phyloP scores from a whole-genome alignment of 2,888 invertebrate genomes.

The Bugula neritina region DNA sequence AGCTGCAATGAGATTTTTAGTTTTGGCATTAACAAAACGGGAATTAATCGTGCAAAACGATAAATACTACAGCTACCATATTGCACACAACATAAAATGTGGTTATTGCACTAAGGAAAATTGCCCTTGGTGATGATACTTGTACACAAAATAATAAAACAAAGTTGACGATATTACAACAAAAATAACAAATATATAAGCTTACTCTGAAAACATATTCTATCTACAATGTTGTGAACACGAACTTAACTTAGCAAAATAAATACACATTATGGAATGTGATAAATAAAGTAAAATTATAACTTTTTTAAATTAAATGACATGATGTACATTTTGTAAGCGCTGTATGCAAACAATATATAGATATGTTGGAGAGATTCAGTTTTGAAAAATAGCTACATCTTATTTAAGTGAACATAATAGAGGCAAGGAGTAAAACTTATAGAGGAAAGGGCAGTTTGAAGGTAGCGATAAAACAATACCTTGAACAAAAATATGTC shows the following conservation, averaged over 20 bases:
- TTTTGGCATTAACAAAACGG: not conserved
- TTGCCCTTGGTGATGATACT: constrained; percentile 14
- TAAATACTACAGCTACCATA: constrained; percentile 24
- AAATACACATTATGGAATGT: constrained; percentile 21
- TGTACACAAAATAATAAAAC: constrained; percentile 13
- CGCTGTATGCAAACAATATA: too few relatives aligned
- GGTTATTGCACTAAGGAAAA: constrained; percentile 10
- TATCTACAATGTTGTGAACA: not conserved
- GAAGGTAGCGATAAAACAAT: too few relatives aligned
- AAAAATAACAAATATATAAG: not conserved
- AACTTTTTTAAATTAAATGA: too few relatives aligned
- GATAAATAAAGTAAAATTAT: not conserved
- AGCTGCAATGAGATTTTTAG: not conserved
- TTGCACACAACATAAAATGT: constrained; percentile 23
- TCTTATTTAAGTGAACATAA: too few relatives aligned
- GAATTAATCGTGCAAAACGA: constrained; percentile 15
- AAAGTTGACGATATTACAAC: not conserved
- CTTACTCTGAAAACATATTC: not conserved
- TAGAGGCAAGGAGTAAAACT: too few relatives aligned
- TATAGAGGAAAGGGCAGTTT: too few relatives aligned
- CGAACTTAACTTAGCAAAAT: not conserved
- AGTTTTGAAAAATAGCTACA: too few relatives aligned
- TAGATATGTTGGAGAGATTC: too few relatives aligned
- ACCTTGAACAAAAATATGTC: too few relatives aligned
- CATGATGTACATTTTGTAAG: too few relatives aligned